Base-by-base conservation (phyloP, 2,797 vertebrate genomes). In the Phoebastria nigripes region DNA sequence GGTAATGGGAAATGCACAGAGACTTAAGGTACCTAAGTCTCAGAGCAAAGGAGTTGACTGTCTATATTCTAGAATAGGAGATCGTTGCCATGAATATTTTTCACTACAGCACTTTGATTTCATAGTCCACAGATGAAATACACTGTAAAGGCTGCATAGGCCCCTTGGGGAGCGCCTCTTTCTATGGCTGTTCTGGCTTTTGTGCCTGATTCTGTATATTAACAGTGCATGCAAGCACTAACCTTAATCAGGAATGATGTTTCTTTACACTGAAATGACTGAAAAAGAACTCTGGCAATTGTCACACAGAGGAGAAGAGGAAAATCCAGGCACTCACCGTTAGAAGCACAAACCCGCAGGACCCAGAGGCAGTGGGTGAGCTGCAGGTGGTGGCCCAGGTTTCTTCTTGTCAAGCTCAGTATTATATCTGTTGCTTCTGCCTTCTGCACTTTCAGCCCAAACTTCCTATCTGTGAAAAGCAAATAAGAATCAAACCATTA, bases 371-470 rank as follows among this genome's bases (percentile, higher is more conserved):
- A 99, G 66, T 99, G 99, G 6, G 98, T 98, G 47, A 98, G 98
- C 81, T 97, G 97, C 79, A 97, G 97, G 81, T 95, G 93, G 13
- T 98, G 96, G 15, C 94, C 88, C 9, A 97, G 41, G 55, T 98
- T 99, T 71, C 98, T 98, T 92, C 97, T 98, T 87, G 98, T 97
- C 91, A 99, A 94, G 82, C 97, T 98, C 74, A 99, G 94, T 5
- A 97, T 98, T 69, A 98, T 95, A 82, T 99, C 98, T 39, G 99
- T 98, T 4, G 98, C 99, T 82, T 98, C 98, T 49, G 98, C 94
- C 11, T 98, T 98, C 91, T 99, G 98, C 6, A 98, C 99, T 96
- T 99, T 99, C 96, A 98, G 55, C 42, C 99, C 99, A 89, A 99
- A 99, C 37, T 96, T 98, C 61, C 92, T 98, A 94, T 99, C 99